Conservation (phyloP, 2,113 vertebrate genomes). For the Aramus guarauna region DNA sequence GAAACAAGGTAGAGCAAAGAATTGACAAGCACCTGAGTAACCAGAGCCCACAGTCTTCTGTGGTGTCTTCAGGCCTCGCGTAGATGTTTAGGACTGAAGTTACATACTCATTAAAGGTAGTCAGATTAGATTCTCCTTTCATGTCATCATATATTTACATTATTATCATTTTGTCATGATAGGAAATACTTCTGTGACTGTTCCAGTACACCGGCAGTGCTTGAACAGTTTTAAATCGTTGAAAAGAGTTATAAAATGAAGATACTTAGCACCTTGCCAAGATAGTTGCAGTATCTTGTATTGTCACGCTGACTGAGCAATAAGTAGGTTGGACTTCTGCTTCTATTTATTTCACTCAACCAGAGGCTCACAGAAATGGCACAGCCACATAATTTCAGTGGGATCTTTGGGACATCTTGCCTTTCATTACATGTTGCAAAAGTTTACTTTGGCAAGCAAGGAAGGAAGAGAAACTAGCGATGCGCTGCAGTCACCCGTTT, state of each 20-base stretch:
- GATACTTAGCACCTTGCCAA: not conserved
- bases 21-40: not conserved
- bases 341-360: not conserved
- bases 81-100: not conserved
- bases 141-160: not conserved
- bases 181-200: not conserved
- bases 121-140: not conserved
- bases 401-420: not conserved
- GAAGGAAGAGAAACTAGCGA: not conserved
- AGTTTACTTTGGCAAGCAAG: not conserved
- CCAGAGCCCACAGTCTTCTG: not conserved
- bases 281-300: not conserved
- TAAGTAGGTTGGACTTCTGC: not conserved
- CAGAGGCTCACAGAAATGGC: not conserved
- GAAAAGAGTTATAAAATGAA: not conserved
- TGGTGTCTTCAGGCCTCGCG: not conserved
- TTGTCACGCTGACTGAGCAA: not conserved
- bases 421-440: not conserved
- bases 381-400: accelerated
- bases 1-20: not conserved
- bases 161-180: not conserved
- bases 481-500: no score
- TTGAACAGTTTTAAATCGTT: not conserved
- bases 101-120: not conserved
- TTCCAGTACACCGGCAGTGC: not conserved